Evolutionary conservation across 2,797 vertebrate genomes (phyloP).

Genomic region (Artibeus jamaicensis): DNA sequence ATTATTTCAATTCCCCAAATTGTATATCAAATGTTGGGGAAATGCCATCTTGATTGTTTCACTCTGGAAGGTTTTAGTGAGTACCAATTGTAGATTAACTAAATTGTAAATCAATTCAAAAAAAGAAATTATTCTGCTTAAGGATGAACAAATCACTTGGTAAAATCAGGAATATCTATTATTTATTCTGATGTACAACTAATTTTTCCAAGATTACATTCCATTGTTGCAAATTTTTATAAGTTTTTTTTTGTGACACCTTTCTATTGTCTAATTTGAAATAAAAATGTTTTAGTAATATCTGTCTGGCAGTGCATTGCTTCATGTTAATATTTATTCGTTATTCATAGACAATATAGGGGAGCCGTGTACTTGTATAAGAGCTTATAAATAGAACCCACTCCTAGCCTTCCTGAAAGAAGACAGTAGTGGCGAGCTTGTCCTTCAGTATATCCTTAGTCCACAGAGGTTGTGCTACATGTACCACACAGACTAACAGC

Average conservation of each 20-base stretch:
- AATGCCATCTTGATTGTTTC: not conserved
- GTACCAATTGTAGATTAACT: not conserved
- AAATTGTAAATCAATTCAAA: slow-evolving; percentile 30
- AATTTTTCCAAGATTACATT: slow-evolving; percentile 39
- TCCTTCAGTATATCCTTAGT: not conserved
- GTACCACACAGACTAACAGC: not conserved
- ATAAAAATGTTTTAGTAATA: slow-evolving; percentile 66
- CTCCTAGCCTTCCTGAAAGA: not conserved
- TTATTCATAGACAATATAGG: not conserved
- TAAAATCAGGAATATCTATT: slow-evolving; percentile 1
- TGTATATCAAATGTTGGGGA: slow-evolving; percentile 27
- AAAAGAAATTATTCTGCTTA: slow-evolving; percentile 6
- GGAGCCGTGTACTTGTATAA: not conserved
- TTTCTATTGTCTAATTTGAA: slow-evolving; percentile 66
- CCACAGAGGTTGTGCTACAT: not conserved
- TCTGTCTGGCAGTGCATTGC: slow-evolving; percentile 32
- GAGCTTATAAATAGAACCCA: not conserved
- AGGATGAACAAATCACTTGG: slow-evolving; percentile 25
- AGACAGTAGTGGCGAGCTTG: not conserved
- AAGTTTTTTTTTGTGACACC: slow-evolving; percentile 47
- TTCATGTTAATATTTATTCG: slow-evolving; percentile 22
- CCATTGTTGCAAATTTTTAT: slow-evolving; percentile 57
- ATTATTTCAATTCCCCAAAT: not conserved
- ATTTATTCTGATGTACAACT: slow-evolving; percentile 34
- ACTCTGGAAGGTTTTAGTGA: slow-evolving; percentile 40